A percentile compares a stretch with the other conserved stretches of the same genome.
These are phyloP conservation scores for Xerus rutilus DNA, from an alignment of 2,797 vertebrate genomes.

Conservation along the genomic window DNA sequence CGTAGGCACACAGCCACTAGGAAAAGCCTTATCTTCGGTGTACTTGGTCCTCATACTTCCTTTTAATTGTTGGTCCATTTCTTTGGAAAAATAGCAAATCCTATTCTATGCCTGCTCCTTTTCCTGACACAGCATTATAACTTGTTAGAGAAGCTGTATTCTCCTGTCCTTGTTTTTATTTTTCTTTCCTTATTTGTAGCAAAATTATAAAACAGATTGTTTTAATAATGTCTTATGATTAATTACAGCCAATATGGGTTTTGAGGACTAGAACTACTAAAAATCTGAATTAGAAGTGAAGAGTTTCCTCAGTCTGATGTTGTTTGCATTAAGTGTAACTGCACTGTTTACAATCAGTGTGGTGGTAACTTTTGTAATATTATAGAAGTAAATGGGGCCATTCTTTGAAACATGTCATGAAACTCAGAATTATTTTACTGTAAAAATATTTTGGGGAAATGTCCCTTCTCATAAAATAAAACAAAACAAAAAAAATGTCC, in stretches of 20 bases:
- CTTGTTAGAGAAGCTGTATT: not conserved
- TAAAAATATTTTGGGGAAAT: not conserved
- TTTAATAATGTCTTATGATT: not conserved
- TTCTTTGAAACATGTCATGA: not conserved
- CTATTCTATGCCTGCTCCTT: not conserved
- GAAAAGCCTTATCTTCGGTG: not conserved
- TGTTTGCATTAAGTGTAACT: not conserved
- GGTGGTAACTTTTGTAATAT: not conserved
- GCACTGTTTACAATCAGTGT: not conserved
- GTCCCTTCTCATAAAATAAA: not conserved
- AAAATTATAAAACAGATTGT: not conserved
- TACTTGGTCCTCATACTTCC: not conserved
- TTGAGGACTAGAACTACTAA: not conserved
- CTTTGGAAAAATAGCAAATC: not conserved
- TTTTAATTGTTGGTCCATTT: not conserved
- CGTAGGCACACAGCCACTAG: not conserved
- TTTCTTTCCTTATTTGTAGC: not conserved
- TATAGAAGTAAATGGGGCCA: not conserved
- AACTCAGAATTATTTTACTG: not conserved
- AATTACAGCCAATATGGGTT: not conserved
- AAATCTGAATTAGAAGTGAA: slow-evolving; percentile 24
- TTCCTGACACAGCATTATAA: not conserved
- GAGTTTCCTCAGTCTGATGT: not conserved
- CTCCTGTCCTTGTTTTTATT: not conserved
- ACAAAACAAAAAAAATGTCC: not conserved